Percentiles rank a stretch among this genome's conserved stretches.
Conservation (phyloP, 2,797 vertebrate species). For the Smutsia gigantea region DNA sequence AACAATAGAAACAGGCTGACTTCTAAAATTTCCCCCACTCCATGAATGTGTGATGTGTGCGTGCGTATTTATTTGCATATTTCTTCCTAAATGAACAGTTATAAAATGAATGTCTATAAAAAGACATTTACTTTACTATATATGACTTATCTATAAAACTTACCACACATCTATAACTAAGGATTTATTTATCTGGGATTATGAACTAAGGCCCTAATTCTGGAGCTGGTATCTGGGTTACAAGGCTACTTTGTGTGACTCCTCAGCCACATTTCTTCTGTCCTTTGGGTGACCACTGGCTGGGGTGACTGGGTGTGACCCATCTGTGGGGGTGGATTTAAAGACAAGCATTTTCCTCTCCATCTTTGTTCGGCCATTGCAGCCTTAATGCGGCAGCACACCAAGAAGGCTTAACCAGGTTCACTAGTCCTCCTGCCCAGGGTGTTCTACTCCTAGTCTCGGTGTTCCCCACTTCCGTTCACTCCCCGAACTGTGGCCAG, state of each 20-base stretch:
- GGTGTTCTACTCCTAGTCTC: not conserved
- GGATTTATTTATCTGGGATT: not conserved
- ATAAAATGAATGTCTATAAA: not conserved
- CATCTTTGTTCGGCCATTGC: not conserved
- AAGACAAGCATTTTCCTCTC: not conserved
- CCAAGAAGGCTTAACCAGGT: not conserved
- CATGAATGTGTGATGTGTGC: not conserved
- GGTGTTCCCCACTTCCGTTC: not conserved
- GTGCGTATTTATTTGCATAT: not conserved
- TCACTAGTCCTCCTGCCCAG: not conserved
- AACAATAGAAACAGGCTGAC: not conserved
- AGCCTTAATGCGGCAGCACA: not conserved
- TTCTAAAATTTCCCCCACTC: not conserved
- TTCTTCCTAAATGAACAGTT: not conserved
- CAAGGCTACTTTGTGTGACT: not conserved
- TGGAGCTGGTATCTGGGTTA: not conserved
- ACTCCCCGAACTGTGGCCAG: not conserved
- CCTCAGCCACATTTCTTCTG: not conserved
- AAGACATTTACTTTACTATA: not conserved
- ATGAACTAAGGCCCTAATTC: not conserved
- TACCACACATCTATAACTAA: not conserved
- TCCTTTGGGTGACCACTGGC: not conserved
- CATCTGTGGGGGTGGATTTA: not conserved
- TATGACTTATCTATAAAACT: not conserved
- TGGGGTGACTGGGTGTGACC: not conserved